phyloP scores from a whole-genome alignment of 2,113 vertebrate genomes.

The Lates calcarifer region DNA sequence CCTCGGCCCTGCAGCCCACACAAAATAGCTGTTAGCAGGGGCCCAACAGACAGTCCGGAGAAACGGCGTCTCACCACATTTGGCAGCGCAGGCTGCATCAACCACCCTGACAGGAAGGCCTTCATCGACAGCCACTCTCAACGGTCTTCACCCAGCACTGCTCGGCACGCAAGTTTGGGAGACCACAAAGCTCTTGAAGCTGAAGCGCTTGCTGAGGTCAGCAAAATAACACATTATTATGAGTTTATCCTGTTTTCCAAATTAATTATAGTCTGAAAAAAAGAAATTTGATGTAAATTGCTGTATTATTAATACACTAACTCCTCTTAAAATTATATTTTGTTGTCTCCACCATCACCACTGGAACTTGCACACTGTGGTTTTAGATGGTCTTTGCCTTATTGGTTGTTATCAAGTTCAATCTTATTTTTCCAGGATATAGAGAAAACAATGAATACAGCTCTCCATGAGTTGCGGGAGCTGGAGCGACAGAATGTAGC shows the following conservation, averaged over 20 bases:
- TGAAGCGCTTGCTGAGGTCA: constrained; percentile 94
- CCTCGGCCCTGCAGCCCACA: constrained; percentile 98
- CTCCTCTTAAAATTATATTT: not conserved
- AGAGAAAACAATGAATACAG: constrained; percentile 99
- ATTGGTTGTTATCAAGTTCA: not conserved
- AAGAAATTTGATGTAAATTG: not conserved
- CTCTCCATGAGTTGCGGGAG: constrained; percentile 95
- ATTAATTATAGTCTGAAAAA: not conserved
- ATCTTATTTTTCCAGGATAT: constrained; percentile 89
- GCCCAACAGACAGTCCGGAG: constrained; percentile 93
- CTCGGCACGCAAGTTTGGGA: constrained; percentile 94
- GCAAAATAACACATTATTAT: not conserved
- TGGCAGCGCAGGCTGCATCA: constrained; percentile 93
- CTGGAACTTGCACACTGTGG: not conserved
- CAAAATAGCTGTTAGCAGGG: constrained; percentile 89
- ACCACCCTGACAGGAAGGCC: constrained; percentile 92
- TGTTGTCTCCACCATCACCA: not conserved
- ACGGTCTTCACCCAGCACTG: constrained; percentile 88
- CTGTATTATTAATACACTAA: not conserved
- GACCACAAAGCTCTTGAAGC: constrained; percentile 97
- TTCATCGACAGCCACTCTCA: constrained; percentile 89
- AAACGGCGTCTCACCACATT: constrained; percentile 95
- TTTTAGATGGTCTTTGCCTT: not conserved
- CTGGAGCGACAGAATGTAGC: constrained; percentile 97
- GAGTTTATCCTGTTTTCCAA: not conserved